A percentile compares a stretch with the other conserved stretches of the same genome.
phyloP scores from a whole-genome alignment of 2,797 vertebrate genomes.

The Chaunax sp. region DNA sequence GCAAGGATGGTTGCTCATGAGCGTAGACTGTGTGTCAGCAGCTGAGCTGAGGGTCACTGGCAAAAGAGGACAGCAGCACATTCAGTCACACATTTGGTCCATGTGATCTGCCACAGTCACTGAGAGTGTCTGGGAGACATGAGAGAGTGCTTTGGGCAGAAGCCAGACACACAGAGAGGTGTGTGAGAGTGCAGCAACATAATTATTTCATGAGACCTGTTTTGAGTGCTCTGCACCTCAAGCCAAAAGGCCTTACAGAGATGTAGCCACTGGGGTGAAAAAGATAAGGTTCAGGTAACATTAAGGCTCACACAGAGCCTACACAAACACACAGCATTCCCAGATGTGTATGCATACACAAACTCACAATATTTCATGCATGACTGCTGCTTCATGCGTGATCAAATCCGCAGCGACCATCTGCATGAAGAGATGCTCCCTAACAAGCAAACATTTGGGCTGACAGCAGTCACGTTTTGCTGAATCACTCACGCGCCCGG shows the following conservation, averaged over 20 bases:
- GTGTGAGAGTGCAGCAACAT: conserved; percentile 67
- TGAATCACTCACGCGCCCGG: conserved; percentile 66
- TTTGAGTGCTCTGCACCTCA: conserved; percentile 54
- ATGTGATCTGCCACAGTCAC: conserved; percentile 63
- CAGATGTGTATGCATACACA: conserved; percentile 9
- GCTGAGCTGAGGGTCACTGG: conserved; percentile 15
- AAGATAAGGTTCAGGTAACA: conserved; percentile 59
- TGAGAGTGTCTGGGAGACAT: conserved; percentile 38
- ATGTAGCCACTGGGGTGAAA: conserved; percentile 47
- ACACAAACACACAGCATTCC: conserved; percentile 46
- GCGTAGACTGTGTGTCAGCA: not conserved
- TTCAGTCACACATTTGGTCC: conserved; percentile 64
- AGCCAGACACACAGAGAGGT: conserved; percentile 59
- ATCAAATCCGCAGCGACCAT: conserved; percentile 37
- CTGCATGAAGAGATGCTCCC: conserved; percentile 17
- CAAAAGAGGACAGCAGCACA: conserved; percentile 1
- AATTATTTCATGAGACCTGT: conserved; percentile 77
- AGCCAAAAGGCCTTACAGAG: conserved; percentile 45
- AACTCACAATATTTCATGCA: conserved; percentile 20
- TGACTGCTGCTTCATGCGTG: conserved; percentile 11
- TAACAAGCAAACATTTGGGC: conserved; percentile 40
- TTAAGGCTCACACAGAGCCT: conserved; percentile 20
- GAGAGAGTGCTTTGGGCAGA: conserved; percentile 50
- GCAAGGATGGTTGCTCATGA: not conserved
- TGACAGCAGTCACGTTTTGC: conserved; percentile 75